These are phyloP conservation scores for Pangasianodon gigas DNA, from an alignment of 2,113 vertebrate species.

Conservation along the genomic window DNA sequence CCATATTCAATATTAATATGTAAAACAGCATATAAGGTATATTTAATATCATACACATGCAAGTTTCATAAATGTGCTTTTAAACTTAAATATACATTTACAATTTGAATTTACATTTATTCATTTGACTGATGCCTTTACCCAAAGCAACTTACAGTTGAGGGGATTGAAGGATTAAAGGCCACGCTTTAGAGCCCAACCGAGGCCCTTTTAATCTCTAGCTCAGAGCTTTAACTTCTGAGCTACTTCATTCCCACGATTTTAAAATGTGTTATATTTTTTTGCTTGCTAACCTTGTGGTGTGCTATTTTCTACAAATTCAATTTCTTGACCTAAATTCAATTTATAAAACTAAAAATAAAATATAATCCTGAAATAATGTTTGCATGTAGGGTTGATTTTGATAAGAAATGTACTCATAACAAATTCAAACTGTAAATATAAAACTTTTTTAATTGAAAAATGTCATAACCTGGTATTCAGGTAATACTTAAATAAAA, in stretches of 20 bases:
- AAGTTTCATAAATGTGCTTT: not conserved
- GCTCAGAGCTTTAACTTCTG: not conserved
- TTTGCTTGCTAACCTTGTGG: not conserved
- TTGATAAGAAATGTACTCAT: not conserved
- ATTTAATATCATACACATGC: not conserved
- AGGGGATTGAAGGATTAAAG: not conserved
- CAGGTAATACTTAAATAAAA: not conserved
- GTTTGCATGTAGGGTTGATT: not conserved
- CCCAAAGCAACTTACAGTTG: not conserved
- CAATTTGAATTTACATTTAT: not conserved
- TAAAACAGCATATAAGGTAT: not conserved
- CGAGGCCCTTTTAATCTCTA: not conserved
- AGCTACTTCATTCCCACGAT: not conserved
- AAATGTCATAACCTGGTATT: not conserved
- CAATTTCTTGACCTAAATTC: not conserved
- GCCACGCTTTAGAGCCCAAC: not conserved
- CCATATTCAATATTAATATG: not conserved
- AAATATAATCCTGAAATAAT: not conserved
- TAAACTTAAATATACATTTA: not conserved
- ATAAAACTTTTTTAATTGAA: not conserved
- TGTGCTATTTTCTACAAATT: not conserved
- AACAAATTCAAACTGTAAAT: not conserved
- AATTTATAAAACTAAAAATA: not conserved
- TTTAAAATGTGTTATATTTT: not conserved
- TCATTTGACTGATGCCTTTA: not conserved